Conservation (phyloP, 2,888 invertebrate species). For the Volucella inflata region DNA sequence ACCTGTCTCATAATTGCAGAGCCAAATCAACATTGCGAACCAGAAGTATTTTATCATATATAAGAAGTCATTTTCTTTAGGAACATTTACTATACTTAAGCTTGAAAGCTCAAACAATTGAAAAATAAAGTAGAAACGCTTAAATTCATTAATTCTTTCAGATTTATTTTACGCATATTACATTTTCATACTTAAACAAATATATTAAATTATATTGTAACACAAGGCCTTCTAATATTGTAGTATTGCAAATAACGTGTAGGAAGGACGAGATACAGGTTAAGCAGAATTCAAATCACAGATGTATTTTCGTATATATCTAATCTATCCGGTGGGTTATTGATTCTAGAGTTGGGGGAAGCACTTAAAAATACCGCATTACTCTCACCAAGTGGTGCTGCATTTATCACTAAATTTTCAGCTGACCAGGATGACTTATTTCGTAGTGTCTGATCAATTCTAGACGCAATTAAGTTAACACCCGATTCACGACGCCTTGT, state of each 20-base stretch:
- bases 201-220: slow-evolving; percentile 65
- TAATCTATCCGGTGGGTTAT: slow-evolving; percentile 68
- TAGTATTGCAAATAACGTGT: slow-evolving; percentile 48
- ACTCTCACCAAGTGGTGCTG: slow-evolving; percentile 81
- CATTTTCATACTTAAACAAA: slow-evolving; percentile 37
- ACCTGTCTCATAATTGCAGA: too few species aligned
- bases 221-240: slow-evolving; percentile 38
- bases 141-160: slow-evolving; percentile 16
- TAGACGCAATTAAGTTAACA: slow-evolving; percentile 69
- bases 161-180: slow-evolving; percentile 54
- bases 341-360: slow-evolving; percentile 56
- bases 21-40: too few species aligned
- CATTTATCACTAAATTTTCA: slow-evolving; percentile 82
- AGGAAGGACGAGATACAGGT: slow-evolving; percentile 45
- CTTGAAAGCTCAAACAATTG: too few species aligned
- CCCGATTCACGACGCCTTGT: slow-evolving; percentile 76
- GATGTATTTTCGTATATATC: slow-evolving; percentile 80
- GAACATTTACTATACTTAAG: too few species aligned
- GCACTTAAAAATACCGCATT: slow-evolving; percentile 77
- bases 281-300: slow-evolving; percentile 80
- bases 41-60: too few species aligned
- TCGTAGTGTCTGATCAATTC: slow-evolving; percentile 71
- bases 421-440: slow-evolving; percentile 79
- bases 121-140: not conserved
- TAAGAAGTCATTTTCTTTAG: too few species aligned